phyloP scores from a whole-genome alignment of 2,113 vertebrate species.

The Lipophrys pholis region DNA sequence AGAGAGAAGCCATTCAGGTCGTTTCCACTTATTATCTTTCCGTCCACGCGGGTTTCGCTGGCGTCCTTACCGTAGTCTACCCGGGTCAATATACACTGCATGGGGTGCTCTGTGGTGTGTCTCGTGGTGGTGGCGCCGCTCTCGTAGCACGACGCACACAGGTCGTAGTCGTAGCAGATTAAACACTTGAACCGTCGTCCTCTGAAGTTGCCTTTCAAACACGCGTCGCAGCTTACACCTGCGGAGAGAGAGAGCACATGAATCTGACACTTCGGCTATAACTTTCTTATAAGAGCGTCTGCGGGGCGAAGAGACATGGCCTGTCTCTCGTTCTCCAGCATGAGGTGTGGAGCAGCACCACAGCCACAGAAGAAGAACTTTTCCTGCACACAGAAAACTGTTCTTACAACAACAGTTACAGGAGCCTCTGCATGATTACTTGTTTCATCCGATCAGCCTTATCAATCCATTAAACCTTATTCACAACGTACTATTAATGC shows the following conservation, averaged over 20 bases:
- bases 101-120: slow-evolving; percentile 98
- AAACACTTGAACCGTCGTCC: slow-evolving; percentile 99
- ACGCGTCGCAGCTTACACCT: slow-evolving; percentile 99
- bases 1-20: neutral
- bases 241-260: slow-evolving; percentile 63
- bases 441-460: too few relatives aligned
- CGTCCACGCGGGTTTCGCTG: neutral
- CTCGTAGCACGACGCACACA: slow-evolving; percentile 99
- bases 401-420: too few relatives aligned
- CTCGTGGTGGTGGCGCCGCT: slow-evolving; percentile 97
- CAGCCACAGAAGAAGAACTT: too few relatives aligned
- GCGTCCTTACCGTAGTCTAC: slow-evolving; percentile 96
- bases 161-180: slow-evolving; percentile 99
- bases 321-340: slow-evolving; percentile 38
- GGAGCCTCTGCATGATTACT: too few relatives aligned
- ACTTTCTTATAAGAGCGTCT: slow-evolving; percentile 34
- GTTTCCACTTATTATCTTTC: too few relatives aligned
- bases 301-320: slow-evolving; percentile 8
- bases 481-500: too few relatives aligned
- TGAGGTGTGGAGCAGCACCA: slow-evolving; percentile 62
- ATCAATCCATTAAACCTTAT: too few relatives aligned
- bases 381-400: too few relatives aligned
- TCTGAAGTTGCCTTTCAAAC: slow-evolving; percentile 99
- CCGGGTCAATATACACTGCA: slow-evolving; percentile 99
- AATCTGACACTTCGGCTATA: slow-evolving; percentile 25